Conservation (phyloP, 2,113 vertebrate genomes). For the Pedionomus torquatus region DNA sequence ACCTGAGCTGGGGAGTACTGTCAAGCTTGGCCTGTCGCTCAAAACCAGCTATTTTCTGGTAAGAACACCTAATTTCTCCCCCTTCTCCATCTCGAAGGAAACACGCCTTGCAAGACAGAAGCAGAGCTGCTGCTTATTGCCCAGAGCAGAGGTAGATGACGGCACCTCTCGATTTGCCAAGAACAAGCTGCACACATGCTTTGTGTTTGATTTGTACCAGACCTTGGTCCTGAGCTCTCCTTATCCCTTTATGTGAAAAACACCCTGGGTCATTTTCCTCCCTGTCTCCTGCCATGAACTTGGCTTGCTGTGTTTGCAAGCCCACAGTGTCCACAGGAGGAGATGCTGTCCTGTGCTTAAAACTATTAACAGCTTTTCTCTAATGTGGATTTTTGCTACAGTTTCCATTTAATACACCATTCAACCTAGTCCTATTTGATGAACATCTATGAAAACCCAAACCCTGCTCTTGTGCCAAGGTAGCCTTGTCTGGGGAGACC, state of each 20-base stretch:
- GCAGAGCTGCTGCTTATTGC: fast-evolving
- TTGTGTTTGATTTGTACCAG: background rate
- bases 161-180: background rate
- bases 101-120: background rate
- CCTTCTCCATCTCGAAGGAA: background rate
- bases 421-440: background rate
- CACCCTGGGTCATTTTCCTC: background rate
- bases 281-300: background rate
- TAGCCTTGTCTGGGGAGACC: fast-evolving
- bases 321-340: fast-evolving
- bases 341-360: fast-evolving
- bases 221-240: background rate
- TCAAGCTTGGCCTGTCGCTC: fast-evolving
- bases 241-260: background rate
- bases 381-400: fast-evolving
- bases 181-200: background rate
- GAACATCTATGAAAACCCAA: background rate
- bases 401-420: background rate
- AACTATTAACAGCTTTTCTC: background rate
- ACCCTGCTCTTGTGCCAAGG: background rate
- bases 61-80: background rate
- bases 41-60: background rate
- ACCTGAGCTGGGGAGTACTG: fast-evolving
- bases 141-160: fast-evolving
- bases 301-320: background rate